Evolutionary conservation across 2,888 invertebrate genomes (phyloP).

Genomic region (Drosophila macrospina): DNA sequence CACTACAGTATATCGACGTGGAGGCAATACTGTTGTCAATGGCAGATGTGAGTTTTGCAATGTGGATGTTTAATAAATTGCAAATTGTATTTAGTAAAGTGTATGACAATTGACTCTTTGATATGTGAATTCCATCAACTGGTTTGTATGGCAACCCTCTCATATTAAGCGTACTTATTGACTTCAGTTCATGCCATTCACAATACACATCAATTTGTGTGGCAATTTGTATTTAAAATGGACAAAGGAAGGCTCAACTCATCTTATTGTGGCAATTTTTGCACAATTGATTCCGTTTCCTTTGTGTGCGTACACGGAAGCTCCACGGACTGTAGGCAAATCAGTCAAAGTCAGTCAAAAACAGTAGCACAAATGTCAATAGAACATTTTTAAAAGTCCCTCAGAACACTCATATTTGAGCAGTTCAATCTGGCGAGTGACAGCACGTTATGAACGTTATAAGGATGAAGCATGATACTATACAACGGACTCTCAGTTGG

Average conservation of each 20-base stretch:
- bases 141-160: not conserved
- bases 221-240: conserved; percentile 24
- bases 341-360: conserved; percentile 9
- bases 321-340: conserved; percentile 2
- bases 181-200: not conserved
- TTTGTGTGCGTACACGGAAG: conserved; percentile 7
- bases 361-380: conserved; percentile 13
- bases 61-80: conserved; percentile 48
- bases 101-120: too few relatives aligned
- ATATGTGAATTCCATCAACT: not conserved
- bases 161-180: conserved; percentile 1
- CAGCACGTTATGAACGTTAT: not conserved
- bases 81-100: conserved; percentile 2
- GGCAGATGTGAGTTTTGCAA: conserved; percentile 60
- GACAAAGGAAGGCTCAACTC: conserved; percentile 1
- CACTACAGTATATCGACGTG: conserved; percentile 40
- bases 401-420: conserved; percentile 1
- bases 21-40: conserved; percentile 59
- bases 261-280: conserved; percentile 10
- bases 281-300: conserved; percentile 9
- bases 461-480: too few relatives aligned
- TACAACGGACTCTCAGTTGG: not conserved
- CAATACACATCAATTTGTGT: not conserved
- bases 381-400: not conserved
- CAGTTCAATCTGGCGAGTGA: not conserved